Evolutionary conservation across 2,797 vertebrate genomes (phyloP).

Genomic region (Diplodus sargus): DNA sequence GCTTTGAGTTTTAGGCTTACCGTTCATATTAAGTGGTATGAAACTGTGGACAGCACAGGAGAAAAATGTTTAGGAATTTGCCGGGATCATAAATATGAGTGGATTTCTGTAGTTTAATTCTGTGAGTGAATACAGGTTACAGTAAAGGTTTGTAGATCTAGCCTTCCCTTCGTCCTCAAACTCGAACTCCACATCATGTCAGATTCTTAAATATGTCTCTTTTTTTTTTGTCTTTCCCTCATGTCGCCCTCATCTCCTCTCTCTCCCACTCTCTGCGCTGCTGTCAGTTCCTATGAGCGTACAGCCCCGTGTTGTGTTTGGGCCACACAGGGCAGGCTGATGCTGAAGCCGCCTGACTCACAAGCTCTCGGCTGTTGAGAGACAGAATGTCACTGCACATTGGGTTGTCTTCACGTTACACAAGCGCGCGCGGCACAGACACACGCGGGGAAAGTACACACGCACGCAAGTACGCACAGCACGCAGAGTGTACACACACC

Average conservation of each 20-base stretch:
- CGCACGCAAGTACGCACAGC: slow-evolving; percentile 7
- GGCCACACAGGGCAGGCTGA: slow-evolving; percentile 55
- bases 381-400: slow-evolving; percentile 81
- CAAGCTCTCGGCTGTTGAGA: slow-evolving; percentile 69
- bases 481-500: slow-evolving; percentile 8
- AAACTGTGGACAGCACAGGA: too few species aligned
- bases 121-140: background rate
- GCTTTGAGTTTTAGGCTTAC: background rate
- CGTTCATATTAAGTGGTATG: background rate
- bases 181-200: slow-evolving; percentile 16
- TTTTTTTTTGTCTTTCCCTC: background rate
- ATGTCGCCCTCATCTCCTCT: background rate
- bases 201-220: slow-evolving; percentile 12
- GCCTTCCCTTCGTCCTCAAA: background rate
- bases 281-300: slow-evolving; percentile 66
- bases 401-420: slow-evolving; percentile 56
- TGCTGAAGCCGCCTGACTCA: slow-evolving; percentile 73
- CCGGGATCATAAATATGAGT: background rate
- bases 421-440: slow-evolving; percentile 26
- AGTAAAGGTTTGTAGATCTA: background rate
- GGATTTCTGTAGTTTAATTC: background rate
- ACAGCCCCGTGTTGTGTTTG: slow-evolving; percentile 53
- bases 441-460: slow-evolving; percentile 4
- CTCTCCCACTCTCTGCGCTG: slow-evolving; percentile 22
- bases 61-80: background rate